Percentiles rank a stretch among this genome's conserved stretches.
phyloP scores from a whole-genome alignment of 1,140 invertebrate genomes.

The Nasonia giraulti region DNA sequence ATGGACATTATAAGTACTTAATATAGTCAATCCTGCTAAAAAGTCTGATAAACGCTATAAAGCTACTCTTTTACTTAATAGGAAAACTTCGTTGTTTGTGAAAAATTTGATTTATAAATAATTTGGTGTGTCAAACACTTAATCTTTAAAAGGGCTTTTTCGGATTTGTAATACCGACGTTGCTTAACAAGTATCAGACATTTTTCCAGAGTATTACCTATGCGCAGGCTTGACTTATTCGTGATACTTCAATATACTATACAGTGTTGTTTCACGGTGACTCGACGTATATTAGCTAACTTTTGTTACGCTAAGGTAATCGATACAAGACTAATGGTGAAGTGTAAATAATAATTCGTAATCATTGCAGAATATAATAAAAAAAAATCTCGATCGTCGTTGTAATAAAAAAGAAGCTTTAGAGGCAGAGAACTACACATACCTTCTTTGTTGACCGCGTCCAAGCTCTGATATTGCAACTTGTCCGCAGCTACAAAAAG shows the following conservation, averaged over 20 bases:
- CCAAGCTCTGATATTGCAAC: constrained; percentile 79
- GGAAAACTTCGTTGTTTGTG: no score
- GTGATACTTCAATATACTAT: background rate
- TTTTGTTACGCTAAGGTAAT: constrained; percentile 14
- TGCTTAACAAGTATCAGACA: constrained; percentile 9
- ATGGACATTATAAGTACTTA: constrained; percentile 1
- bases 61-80: no score
- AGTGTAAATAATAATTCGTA: constrained; percentile 15
- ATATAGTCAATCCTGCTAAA: background rate
- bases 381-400: background rate
- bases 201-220: background rate
- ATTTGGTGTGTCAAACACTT: no score
- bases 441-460: constrained; percentile 79
- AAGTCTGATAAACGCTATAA: constrained; percentile 5
- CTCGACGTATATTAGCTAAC: background rate
- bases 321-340: constrained; percentile 14
- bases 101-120: no score
- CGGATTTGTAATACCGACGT: background rate
- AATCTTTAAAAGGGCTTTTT: background rate
- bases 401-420: constrained; percentile 30
- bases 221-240: background rate
- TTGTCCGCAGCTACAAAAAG: constrained; percentile 76
- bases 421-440: constrained; percentile 63
- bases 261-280: constrained; percentile 3
- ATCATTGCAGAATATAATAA: background rate